Percentiles rank a stretch among this genome's conserved stretches.
Conservation (phyloP, 2,797 vertebrate genomes). For the Lycodopsis pacificus region DNA sequence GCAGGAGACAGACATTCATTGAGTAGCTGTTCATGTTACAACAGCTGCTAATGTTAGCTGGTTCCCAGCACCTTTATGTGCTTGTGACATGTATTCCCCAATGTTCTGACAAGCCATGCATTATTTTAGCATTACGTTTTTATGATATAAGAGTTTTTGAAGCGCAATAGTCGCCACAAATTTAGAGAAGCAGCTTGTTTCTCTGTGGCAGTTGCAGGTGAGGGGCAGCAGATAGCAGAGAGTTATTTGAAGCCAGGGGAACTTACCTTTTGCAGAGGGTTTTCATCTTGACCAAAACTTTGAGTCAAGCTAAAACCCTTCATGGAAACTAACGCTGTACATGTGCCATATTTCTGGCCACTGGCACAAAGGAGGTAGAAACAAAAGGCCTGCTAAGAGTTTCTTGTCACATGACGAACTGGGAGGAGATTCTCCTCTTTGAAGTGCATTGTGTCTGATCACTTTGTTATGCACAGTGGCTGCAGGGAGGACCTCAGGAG, state of each 20-base stretch:
- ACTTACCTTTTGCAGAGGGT: background rate
- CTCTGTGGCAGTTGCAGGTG: background rate
- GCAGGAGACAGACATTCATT: conserved; percentile 37
- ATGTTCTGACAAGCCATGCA: background rate
- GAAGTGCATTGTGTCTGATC: conserved; percentile 59
- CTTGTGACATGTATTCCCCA: background rate
- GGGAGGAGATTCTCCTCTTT: conserved; percentile 60
- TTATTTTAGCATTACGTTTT: background rate
- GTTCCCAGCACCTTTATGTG: conserved; percentile 6
- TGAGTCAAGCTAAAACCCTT: background rate
- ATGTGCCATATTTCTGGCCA: conserved; percentile 64
- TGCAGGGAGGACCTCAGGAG: conserved; percentile 66
- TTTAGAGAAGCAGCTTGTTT: background rate
- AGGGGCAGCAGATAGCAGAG: background rate
- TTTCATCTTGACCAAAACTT: background rate
- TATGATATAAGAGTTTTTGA: background rate
- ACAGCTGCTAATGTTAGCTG: background rate
- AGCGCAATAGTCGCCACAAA: background rate
- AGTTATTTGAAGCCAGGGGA: background rate
- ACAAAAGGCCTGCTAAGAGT: conserved; percentile 48
- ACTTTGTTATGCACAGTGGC: conserved; percentile 68
- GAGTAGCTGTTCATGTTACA: conserved; percentile 5
- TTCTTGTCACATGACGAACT: conserved; percentile 67
- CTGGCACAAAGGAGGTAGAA: conserved; percentile 63
- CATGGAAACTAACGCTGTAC: background rate